Base-by-base conservation (phyloP, 2,888 invertebrate species). In the Hypomecis punctinalis region DNA sequence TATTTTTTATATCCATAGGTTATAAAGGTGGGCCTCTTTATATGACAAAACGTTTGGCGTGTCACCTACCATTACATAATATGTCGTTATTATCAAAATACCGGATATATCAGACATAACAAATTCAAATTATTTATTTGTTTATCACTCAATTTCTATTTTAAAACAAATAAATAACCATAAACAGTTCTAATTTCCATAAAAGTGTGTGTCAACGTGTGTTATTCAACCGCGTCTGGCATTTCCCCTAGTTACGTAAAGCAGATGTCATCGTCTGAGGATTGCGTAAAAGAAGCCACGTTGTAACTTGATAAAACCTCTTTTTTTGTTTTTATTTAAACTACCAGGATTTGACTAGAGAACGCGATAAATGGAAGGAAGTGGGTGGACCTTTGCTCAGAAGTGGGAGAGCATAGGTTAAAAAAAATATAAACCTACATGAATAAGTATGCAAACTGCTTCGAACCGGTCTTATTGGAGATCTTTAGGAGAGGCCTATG, bases 191-290 rank as follows among this genome's bases (percentile, higher is more conserved):
- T 10, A 49, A 42, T 61, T 48, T 40, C 54, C 48, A 49, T 61
- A 51, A 10, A 5, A 56, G 43, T 42, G n/a, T 55, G 45, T 62
- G 55, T 51, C 45, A 62, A 42, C 36, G 11, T 53, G 43, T 53
- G 37, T 49, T 59, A 47, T 63, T 46, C 53, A 52, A 56, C 46
- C 47, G 6, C 9, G 63, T 63, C 54, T 59, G 48, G 37, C 58
- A 59, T 63, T 63, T 63, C 53, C 49, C 42, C 36, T 33, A 7
- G 47, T 63, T 59, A 53, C 42, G 53, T 43, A 53, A 63, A 42
- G 9, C 39, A 47, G 40, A 23, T 47, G 48, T 35, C 51, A 36
- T 42, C 52, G 52, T 52, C 52, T 52, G 33, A 23, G 0, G 1
- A 10, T 60, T 52, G 39, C 46, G 5, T 54, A 61, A 54, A 10